Base-by-base conservation (phyloP, 2,888 invertebrate species). In the Griposia aprilina region DNA sequence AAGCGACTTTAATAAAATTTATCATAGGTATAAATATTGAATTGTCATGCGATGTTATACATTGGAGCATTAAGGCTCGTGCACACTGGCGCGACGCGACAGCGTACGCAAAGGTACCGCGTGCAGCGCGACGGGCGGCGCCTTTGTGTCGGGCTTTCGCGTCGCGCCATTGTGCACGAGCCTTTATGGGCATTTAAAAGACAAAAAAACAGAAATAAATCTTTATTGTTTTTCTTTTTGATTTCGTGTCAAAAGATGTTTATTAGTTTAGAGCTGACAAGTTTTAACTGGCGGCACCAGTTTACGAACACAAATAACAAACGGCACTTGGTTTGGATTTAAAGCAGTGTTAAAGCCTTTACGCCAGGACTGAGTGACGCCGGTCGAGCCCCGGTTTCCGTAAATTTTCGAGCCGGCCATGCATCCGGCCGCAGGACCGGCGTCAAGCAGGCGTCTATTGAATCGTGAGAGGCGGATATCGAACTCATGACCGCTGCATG, bases 261-360 rank as follows among this genome's bases (percentile, higher is more conserved):
- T 48, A 36, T 36, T 2, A 13, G 20, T 50, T 26, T 1, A 50
- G 10, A 59, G 20, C 30, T 23, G n/a, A 26, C 57, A 50, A 66
- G 77, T 77, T 11, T 11, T 0, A 30, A 45, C n/a, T 20, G 20
- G 7, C 55, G 0, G n/a, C 52, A 48, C 23, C n/a, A 23, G 26
- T 23, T 36, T 8, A 36, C 52, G 57, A 76, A 76, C 74, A 82
- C 26, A 63, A 36, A 36, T 57, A 63, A 76, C 76, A 80, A 80
- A 76, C 59, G 45, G 17, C 17, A 36, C 30, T 57, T 10, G n/a
- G 23, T 41, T 52, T 23, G 23, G 45, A 52, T 80, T 57, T n/a
- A 50, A 76, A 62, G 17, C 68, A 10, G 17, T 26, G 15, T 59
- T 69, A 69, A 69, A 83, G 45, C 26, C 50, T 63, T 63, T 57